Percentiles rank a stretch among this genome's conserved stretches.
Conservation (phyloP, 2,797 vertebrate species). For the Falco rusticolus region DNA sequence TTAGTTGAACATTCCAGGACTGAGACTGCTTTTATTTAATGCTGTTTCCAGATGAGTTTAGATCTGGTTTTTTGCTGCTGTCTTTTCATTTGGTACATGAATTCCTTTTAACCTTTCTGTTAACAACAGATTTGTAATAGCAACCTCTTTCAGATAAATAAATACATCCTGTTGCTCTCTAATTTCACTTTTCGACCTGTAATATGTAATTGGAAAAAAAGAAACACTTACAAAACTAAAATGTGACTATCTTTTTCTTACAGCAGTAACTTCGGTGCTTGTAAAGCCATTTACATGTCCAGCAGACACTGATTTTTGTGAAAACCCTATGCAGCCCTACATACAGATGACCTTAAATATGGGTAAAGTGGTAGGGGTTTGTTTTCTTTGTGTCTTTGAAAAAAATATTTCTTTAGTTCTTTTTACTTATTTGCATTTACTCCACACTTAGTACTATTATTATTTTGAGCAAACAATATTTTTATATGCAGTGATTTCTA, state of each 20-base stretch:
- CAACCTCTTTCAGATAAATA: neutral
- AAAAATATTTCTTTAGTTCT: neutral
- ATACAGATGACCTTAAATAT: neutral
- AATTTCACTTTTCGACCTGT: neutral
- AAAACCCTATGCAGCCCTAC: neutral
- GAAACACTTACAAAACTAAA: neutral
- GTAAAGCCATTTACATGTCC: neutral
- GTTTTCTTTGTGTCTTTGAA: neutral
- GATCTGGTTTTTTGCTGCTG: neutral
- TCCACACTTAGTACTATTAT: neutral
- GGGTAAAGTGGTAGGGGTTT: neutral
- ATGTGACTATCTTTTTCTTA: neutral
- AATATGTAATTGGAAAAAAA: neutral
- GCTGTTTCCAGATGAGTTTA: neutral
- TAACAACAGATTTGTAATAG: neutral
- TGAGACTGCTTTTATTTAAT: neutral
- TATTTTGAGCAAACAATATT: neutral
- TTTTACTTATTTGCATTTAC: neutral
- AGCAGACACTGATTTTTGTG: neutral
- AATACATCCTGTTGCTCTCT: neutral
- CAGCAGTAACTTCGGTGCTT: neutral
- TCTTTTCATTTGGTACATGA: neutral
- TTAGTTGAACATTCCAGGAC: neutral
- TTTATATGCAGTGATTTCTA: neutral
- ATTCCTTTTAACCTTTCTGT: neutral